Percentiles rank a stretch among this genome's conserved stretches.
Conservation (phyloP, 2,113 vertebrate species). For the Microcebus lehilahytsara region DNA sequence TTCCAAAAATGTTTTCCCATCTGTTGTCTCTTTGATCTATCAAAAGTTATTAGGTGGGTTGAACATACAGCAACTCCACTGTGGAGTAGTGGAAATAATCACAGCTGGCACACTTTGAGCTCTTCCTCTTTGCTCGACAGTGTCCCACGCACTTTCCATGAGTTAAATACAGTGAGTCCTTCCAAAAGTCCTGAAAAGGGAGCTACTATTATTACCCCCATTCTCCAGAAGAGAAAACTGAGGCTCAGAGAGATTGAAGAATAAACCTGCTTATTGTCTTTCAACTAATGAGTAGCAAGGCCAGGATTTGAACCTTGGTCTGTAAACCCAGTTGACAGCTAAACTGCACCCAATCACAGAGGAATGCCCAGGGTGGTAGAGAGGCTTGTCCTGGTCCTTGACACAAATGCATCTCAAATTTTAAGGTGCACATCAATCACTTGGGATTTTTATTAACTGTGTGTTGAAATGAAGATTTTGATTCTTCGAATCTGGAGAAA, state of each 20-base stretch:
- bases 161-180: neutral
- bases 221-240: neutral
- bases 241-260: neutral
- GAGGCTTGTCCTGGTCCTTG: neutral
- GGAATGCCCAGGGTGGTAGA: neutral
- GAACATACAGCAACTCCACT: neutral
- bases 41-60: constrained; percentile 9
- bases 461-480: neutral
- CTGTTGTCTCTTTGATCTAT: constrained; percentile 35
- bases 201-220: neutral
- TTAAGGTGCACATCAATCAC: neutral
- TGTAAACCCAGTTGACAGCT: neutral
- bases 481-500: neutral
- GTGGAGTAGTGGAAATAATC: neutral
- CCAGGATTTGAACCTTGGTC: neutral
- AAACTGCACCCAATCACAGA: neutral
- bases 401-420: neutral
- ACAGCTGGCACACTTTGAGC: neutral
- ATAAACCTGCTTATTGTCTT: neutral
- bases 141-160: neutral
- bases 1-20: constrained; percentile 48
- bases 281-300: neutral
- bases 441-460: neutral
- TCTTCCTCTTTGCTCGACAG: neutral
- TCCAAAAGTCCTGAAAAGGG: neutral